Percentiles rank a stretch among this genome's conserved stretches.
Evolutionary conservation across 1,140 invertebrate genomes (phyloP).

Genomic region (Copidosoma floridanum): DNA sequence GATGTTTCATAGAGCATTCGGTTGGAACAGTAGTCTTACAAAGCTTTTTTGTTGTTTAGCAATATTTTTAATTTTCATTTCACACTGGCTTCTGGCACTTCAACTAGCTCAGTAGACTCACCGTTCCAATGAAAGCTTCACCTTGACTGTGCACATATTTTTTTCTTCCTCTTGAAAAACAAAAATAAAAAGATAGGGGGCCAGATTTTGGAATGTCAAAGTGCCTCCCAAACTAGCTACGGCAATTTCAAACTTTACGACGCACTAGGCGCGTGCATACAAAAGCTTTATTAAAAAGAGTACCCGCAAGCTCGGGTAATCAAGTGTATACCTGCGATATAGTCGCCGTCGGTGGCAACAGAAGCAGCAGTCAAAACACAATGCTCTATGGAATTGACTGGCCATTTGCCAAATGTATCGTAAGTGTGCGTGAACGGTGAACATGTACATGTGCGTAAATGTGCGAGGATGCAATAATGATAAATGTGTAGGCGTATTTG

Average conservation of each 20-base stretch:
- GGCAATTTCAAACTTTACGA: constrained; percentile 3
- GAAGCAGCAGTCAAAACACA: too few species aligned
- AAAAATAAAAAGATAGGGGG: too few species aligned
- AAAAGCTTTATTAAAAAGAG: constrained; percentile 20
- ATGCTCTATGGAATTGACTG: constrained; percentile 16
- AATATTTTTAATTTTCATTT: neutral
- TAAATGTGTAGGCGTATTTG: too few species aligned
- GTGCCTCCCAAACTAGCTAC: neutral
- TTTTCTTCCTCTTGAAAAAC: too few species aligned
- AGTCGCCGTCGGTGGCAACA: neutral
- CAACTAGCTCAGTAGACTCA: too few species aligned
- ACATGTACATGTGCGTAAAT: constrained; percentile 7
- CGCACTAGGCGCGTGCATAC: neutral
- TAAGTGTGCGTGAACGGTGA: neutral
- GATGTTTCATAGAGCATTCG: constrained; percentile 14
- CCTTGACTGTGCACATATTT: too few species aligned
- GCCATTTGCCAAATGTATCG: constrained; percentile 11
- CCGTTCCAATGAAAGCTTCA: too few species aligned
- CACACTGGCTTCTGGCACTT: neutral
- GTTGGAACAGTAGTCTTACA: too few species aligned
- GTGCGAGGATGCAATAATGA: constrained; percentile 15
- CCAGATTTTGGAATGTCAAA: neutral
- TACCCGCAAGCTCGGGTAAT: neutral
- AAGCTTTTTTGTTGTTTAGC: too few species aligned
- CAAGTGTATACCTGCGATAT: too few species aligned